Conservation (phyloP, 2,113 vertebrate species). For the Notarius quadriscutis region DNA sequence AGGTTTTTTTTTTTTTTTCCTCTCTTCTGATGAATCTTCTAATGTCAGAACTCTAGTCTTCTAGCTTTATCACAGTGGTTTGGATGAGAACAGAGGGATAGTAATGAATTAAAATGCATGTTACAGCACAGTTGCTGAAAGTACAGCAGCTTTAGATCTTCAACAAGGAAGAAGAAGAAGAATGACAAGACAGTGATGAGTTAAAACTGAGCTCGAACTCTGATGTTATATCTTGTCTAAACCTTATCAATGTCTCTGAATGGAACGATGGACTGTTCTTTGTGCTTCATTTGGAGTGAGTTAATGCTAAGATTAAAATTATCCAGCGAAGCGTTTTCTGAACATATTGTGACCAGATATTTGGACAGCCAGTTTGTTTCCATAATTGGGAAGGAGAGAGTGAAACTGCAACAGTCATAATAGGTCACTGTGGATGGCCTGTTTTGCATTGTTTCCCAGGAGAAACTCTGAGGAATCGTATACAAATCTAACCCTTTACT, state of each 20-base stretch:
- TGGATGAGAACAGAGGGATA: neutral
- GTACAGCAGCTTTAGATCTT: neutral
- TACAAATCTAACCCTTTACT: slow-evolving; percentile 42
- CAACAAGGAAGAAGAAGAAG: neutral
- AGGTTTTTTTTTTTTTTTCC: slow-evolving; percentile 4
- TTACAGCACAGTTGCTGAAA: neutral
- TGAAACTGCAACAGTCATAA: slow-evolving; percentile 1
- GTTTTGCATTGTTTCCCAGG: slow-evolving; percentile 48
- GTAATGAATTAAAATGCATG: neutral
- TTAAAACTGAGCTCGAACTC: neutral
- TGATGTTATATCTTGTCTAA: slow-evolving; percentile 21
- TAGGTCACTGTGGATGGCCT: slow-evolving; percentile 18
- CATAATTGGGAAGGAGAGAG: slow-evolving; percentile 29
- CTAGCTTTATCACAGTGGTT: neutral
- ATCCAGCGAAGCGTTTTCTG: neutral
- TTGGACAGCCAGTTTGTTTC: slow-evolving; percentile 19
- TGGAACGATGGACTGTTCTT: slow-evolving; percentile 8
- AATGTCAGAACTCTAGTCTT: neutral
- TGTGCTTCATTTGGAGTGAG: slow-evolving; percentile 11
- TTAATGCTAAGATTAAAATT: slow-evolving; percentile 29
- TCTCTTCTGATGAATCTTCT: slow-evolving; percentile 23
- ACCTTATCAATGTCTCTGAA: neutral
- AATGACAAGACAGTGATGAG: neutral
- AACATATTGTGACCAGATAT: slow-evolving; percentile 36
- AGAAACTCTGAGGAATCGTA: slow-evolving; percentile 41